Conservation (phyloP, 53 echinoderm and acorn worm genomes). For the Apostichopus leukothele region DNA sequence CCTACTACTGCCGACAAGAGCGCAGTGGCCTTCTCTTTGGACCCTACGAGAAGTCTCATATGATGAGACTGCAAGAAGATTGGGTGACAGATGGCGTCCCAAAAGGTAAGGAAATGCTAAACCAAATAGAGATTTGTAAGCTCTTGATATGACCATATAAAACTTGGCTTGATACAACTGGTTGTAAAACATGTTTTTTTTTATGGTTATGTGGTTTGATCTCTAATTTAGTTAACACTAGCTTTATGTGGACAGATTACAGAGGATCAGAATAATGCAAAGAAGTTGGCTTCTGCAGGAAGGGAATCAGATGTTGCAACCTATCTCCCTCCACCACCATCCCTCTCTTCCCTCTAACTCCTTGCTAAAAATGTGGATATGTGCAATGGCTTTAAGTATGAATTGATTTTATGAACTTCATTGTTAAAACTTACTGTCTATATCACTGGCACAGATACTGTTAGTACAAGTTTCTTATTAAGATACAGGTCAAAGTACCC, state of each 20-base stretch:
- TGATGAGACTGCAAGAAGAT: conserved; percentile 85
- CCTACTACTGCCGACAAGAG: conserved; percentile 93
- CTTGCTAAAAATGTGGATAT: neutral
- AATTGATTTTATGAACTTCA: neutral
- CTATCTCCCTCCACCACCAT: neutral
- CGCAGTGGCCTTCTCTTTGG: conserved; percentile 82
- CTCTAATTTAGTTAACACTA: too few species aligned
- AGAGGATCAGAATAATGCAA: too few species aligned
- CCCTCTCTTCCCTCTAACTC: conserved; percentile 3
- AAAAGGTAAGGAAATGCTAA: conserved; percentile 60
- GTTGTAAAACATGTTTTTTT: too few species aligned
- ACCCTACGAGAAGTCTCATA: conserved; percentile 86
- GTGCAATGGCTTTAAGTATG: neutral
- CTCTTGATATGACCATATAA: too few species aligned
- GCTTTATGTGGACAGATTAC: too few species aligned
- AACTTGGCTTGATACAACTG: too few species aligned
- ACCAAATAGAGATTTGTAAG: too few species aligned
- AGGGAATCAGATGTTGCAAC: neutral
- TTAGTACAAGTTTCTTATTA: too few species aligned
- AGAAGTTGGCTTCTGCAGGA: too few species aligned
- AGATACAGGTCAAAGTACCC: too few species aligned
- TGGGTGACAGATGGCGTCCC: conserved; percentile 91
- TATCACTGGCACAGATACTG: too few species aligned
- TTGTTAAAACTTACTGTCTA: neutral
- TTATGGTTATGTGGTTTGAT: too few species aligned